Base-by-base conservation (phyloP, 2,888 invertebrate species). In the Hololepta plana region DNA sequence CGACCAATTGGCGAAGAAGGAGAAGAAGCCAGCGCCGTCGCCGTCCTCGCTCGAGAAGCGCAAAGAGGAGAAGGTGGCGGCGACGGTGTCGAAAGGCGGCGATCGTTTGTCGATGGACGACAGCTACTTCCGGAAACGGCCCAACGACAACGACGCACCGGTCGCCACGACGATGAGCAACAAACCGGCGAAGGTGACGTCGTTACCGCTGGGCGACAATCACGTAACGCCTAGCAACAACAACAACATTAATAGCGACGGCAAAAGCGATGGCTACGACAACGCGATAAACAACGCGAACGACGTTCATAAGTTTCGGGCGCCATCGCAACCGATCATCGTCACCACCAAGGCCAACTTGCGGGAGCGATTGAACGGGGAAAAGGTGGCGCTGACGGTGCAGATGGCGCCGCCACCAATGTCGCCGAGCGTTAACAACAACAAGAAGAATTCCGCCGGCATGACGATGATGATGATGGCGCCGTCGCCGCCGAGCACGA, bases 401-500 rank as follows among this genome's bases (percentile, higher is more conserved):
- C 32, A 36, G 15, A 20, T 25, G 11, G n/a, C 49, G 28, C 52
- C 51, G 29, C 20, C 28, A 12, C 33, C 32, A 22, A 42, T 53
- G 3, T 44, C 55, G 40, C 53, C 55, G 26, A n/a, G n/a, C n/a
- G 52, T 51, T 29, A 15, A 10, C 46, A 51, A 17, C 35, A 42
- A 17, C 8, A 28, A 28, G 13, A 24, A 13, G 10, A 28, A 17
- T 23, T 10, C n/a, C 5, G 17, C n/a, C n/a, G n/a, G n/a, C n/a
- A n/a, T n/a, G n/a, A n/a, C n/a, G n/a, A n/a, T n/a, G n/a, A n/a
- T n/a, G n/a, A n/a, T 28, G 6, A 12, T 34, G 4, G 31, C 29
- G 19, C 34, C 28, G n/a, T 32, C 33, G 30, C 45, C 48, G 8
- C 63, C 67, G 4, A 66, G 65, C 36, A 64, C 66, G n/a, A 71